Conservation (phyloP, 2,888 invertebrate genomes). For the Trissolcus brochymenae region DNA sequence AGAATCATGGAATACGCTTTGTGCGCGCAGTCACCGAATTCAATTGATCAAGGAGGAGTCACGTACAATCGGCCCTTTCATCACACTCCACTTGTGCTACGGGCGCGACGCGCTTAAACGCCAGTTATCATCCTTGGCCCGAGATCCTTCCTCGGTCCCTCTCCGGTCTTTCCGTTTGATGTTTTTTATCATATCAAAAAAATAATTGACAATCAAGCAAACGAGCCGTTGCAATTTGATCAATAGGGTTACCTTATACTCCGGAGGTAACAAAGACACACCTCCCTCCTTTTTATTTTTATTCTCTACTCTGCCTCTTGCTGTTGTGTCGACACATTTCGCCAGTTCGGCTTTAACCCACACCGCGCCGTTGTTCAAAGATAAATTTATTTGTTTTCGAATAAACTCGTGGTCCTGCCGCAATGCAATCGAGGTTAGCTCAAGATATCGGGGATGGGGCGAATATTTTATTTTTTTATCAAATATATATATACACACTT, state of each 20-base stretch:
- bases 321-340: conserved; percentile 16
- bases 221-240: conserved; percentile 26
- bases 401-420: conserved; percentile 25
- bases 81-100: conserved; percentile 37
- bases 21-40: conserved; percentile 54
- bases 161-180: conserved; percentile 22
- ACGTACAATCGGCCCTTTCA: conserved; percentile 57
- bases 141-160: conserved; percentile 26
- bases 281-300: background rate
- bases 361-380: conserved; percentile 9
- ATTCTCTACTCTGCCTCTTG: background rate
- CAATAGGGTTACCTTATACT: conserved; percentile 13
- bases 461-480: background rate
- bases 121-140: conserved; percentile 44
- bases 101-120: conserved; percentile 47
- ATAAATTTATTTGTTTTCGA: conserved; percentile 51
- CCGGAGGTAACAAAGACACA: background rate
- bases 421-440: conserved; percentile 18
- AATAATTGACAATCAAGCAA: conserved; percentile 10
- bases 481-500: background rate
- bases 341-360: conserved; percentile 42
- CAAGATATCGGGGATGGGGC: background rate
- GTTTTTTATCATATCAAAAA: conserved; percentile 32
- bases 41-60: conserved; percentile 58
- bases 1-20: conserved; percentile 58